phyloP scores from a whole-genome alignment of 2,888 invertebrate genomes.

The Spisula subtruncata region DNA sequence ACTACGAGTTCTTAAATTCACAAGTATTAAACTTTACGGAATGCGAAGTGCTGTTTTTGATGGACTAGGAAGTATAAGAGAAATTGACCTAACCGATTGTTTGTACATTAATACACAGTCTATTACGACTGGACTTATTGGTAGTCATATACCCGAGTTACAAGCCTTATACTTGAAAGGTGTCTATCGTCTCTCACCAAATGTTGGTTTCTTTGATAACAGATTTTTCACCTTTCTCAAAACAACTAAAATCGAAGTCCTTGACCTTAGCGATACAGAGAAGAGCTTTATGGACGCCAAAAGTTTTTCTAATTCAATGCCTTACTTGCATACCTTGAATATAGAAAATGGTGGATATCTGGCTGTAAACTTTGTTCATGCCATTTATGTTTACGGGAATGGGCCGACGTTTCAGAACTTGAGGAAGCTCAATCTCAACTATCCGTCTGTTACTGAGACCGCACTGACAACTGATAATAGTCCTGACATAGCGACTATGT shows the following conservation, averaged over 20 bases:
- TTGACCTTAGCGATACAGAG: conserved; percentile 2
- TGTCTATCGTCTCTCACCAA: background rate
- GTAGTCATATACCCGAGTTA: background rate
- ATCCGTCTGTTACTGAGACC: background rate
- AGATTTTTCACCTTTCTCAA: background rate
- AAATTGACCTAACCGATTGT: background rate
- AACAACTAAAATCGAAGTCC: background rate
- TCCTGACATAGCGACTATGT: background rate
- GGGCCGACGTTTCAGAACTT: background rate
- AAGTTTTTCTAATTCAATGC: background rate
- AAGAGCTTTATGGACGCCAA: background rate
- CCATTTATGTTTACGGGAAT: background rate
- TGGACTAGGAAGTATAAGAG: background rate
- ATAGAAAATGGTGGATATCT: background rate
- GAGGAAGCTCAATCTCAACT: conserved; percentile 5
- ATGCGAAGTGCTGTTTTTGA: background rate
- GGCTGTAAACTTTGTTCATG: background rate
- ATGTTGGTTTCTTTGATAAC: background rate
- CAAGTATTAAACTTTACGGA: background rate
- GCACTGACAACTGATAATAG: background rate
- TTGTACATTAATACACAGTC: background rate
- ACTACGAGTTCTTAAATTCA: background rate
- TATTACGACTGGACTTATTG: background rate
- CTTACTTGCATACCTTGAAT: background rate
- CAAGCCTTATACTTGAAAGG: background rate